phyloP scores from a whole-genome alignment of 1,140 invertebrate species.

The Onthophagus taurus region DNA sequence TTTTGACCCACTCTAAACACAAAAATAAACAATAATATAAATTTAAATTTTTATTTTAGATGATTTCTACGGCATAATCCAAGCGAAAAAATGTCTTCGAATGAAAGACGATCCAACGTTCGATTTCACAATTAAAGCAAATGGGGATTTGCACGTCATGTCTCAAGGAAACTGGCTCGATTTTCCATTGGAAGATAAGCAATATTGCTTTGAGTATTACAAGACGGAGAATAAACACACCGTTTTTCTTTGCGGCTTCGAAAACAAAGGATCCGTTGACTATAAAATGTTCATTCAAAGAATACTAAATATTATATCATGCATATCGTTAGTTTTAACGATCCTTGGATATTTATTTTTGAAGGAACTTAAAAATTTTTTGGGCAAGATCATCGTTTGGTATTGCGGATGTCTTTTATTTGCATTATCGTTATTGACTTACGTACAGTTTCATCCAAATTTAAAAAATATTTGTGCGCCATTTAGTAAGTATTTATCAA shows the following conservation, averaged over 20 bases:
- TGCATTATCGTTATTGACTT: neutral
- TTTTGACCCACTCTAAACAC: too few species aligned
- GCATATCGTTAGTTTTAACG: constrained; percentile 1
- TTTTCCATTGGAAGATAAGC: constrained; percentile 4
- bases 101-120: too few species aligned
- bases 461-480: neutral
- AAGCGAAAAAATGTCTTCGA: too few species aligned
- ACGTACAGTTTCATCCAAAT: neutral
- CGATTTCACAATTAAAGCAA: too few species aligned
- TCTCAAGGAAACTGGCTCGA: neutral
- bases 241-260: neutral
- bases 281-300: neutral
- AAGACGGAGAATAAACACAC: neutral
- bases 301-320: constrained; percentile 1
- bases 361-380: constrained; percentile 5
- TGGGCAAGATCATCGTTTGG: constrained; percentile 5
- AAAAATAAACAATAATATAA: too few species aligned
- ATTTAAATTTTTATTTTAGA: too few species aligned
- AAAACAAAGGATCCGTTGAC: neutral
- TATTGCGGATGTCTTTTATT: constrained; percentile 4
- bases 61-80: too few species aligned
- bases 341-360: constrained; percentile 6
- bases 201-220: constrained; percentile 8
- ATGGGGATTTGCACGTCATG: too few species aligned
- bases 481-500: constrained; percentile 4